Percentiles rank a stretch among this genome's conserved stretches.
Conservation (phyloP, 2,797 vertebrate species). For the Acrocephalus scirpaceus region DNA sequence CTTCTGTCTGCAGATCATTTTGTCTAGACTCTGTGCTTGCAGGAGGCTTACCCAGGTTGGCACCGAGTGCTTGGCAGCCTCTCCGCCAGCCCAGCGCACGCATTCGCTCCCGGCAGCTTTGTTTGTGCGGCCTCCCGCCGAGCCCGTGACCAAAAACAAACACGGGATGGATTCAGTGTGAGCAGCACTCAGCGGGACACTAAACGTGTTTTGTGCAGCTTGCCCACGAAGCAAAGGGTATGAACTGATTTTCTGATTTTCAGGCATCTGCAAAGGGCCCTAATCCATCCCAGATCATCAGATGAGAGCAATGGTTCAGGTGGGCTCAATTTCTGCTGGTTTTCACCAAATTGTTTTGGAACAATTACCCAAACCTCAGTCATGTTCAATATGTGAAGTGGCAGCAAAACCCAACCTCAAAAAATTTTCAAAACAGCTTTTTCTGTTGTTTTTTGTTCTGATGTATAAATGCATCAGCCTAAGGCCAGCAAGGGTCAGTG, state of each 20-base stretch:
- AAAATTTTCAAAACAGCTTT: not conserved
- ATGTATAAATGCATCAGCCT: not conserved
- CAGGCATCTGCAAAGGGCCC: constrained; percentile 21
- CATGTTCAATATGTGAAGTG: constrained; percentile 45
- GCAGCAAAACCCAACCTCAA: constrained; percentile 18
- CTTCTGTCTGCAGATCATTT: constrained; percentile 45
- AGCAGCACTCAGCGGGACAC: constrained; percentile 23
- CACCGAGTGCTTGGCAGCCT: not conserved
- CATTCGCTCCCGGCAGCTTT: not conserved
- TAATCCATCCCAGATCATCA: constrained; percentile 59
- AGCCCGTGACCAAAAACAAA: constrained; percentile 44
- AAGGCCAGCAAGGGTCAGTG: not conserved
- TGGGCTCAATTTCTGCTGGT: constrained; percentile 19
- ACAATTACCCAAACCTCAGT: constrained; percentile 55
- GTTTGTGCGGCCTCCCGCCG: constrained; percentile 12
- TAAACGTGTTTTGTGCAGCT: not conserved
- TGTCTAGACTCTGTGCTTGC: constrained; percentile 48
- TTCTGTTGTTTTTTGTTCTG: no score
- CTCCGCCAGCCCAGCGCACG: not conserved
- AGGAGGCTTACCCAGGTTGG: not conserved
- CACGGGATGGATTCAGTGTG: not conserved
- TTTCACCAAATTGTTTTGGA: not conserved
- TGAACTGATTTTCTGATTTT: constrained; percentile 38
- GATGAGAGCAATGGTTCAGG: not conserved
- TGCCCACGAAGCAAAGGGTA: not conserved